Conservation (phyloP, 1,140 invertebrate species). For the Bactericera cockerelli region DNA sequence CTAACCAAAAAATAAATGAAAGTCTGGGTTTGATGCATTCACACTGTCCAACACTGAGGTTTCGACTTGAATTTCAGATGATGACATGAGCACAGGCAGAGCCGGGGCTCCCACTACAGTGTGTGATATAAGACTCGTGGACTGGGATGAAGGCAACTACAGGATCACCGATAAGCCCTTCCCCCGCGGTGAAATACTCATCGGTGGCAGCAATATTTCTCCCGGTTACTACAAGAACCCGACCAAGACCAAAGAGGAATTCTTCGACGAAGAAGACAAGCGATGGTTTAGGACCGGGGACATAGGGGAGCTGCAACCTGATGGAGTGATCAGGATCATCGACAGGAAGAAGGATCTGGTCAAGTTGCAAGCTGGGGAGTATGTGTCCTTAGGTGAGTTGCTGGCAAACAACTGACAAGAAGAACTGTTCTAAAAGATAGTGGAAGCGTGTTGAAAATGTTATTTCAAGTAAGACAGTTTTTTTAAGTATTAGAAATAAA, state of each 20-base stretch:
- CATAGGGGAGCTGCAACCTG: slow-evolving; percentile 80
- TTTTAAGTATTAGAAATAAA: no score
- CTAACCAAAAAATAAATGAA: no score
- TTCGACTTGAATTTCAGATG: slow-evolving; percentile 32
- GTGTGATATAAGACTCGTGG: slow-evolving; percentile 70
- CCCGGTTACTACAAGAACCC: slow-evolving; percentile 87
- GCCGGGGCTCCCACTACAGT: slow-evolving; percentile 80
- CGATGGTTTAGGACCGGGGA: slow-evolving; percentile 93
- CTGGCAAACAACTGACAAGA: no score
- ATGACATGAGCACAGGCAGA: slow-evolving; percentile 59
- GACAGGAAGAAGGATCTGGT: slow-evolving; percentile 98
- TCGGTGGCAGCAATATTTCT: slow-evolving; percentile 82
- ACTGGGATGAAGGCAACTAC: slow-evolving; percentile 95
- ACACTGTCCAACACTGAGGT: no score
- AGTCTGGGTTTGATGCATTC: no score
- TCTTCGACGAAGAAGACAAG: slow-evolving; percentile 60
- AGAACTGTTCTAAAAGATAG: no score
- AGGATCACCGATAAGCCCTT: slow-evolving; percentile 72
- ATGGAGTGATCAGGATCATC: slow-evolving; percentile 92
- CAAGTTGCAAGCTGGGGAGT: slow-evolving; percentile 93
- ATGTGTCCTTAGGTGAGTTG: slow-evolving; percentile 83
- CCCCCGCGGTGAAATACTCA: slow-evolving; percentile 83
- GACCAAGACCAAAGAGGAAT: slow-evolving; percentile 81
- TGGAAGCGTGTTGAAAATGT: no score
- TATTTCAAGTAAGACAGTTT: no score